Evolutionary conservation across 2,888 invertebrate species (phyloP).

Genomic region (Auanema sp.): DNA sequence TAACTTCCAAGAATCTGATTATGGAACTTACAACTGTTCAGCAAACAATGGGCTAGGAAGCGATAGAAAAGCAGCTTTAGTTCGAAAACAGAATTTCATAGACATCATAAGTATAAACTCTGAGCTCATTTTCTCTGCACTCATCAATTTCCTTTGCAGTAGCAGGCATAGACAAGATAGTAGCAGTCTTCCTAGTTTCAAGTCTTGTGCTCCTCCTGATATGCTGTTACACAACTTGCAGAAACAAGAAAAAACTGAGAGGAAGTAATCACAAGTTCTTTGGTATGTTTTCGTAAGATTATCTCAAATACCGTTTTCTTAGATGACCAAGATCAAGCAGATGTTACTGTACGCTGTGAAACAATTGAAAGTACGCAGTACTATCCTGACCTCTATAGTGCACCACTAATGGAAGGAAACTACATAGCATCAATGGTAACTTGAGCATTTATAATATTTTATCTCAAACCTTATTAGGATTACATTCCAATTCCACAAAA

Average conservation of each 20-base stretch:
- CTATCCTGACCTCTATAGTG: conserved; percentile 58
- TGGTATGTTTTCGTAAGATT: not conserved
- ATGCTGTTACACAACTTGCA: not conserved
- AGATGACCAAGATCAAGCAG: conserved; percentile 43
- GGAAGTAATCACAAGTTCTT: not conserved
- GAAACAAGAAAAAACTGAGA: no score
- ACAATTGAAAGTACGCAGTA: conserved; percentile 58
- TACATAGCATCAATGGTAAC: conserved; percentile 45
- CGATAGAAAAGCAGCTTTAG: conserved; percentile 27
- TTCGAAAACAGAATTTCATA: conserved; percentile 33
- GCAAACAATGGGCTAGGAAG: conserved; percentile 59
- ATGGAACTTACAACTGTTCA: conserved; percentile 63
- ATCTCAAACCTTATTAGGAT: conserved; percentile 40
- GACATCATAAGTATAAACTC: conserved; percentile 34
- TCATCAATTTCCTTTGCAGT: no score
- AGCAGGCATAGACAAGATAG: no score
- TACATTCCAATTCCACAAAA: conserved; percentile 62
- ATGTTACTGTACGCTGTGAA: conserved; percentile 62
- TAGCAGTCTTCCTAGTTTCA: not conserved
- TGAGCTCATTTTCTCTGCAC: no score
- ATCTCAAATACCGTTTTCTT: not conserved
- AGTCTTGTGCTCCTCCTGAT: conserved; percentile 1
- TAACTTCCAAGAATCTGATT: conserved; percentile 50
- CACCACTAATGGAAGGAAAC: conserved; percentile 48
- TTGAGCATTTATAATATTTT: not conserved